phyloP scores from a whole-genome alignment of 2,113 vertebrate genomes.

The Thermophis baileyi region DNA sequence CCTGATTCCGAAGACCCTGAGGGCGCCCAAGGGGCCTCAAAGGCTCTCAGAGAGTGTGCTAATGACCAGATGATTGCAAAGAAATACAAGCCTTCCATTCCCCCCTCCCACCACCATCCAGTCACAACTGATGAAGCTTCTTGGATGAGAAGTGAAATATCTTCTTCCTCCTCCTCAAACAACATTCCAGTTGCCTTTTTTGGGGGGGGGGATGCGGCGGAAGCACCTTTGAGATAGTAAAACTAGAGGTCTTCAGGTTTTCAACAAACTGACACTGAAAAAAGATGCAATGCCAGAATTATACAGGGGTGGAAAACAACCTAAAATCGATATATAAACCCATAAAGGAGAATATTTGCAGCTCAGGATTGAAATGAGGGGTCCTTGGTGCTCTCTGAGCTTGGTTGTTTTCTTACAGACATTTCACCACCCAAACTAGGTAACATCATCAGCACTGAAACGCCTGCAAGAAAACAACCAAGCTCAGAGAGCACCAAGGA shows the following conservation, averaged over 20 bases:
- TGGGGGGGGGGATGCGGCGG: fast-evolving
- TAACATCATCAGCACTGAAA: no score
- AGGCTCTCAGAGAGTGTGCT: no score
- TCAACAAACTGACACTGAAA: background rate
- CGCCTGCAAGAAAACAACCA: background rate
- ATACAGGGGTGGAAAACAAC: background rate
- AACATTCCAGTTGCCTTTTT: no score
- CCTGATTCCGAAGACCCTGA: no score
- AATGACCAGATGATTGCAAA: no score
- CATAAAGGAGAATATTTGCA: background rate
- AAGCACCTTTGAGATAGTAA: background rate
- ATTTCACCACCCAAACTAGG: background rate
- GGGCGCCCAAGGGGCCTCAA: no score
- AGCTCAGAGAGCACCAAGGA: background rate
- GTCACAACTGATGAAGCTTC: no score
- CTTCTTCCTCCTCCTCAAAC: no score
- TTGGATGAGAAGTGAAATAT: no score
- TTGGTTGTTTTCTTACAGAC: background rate
- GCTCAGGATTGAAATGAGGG: background rate
- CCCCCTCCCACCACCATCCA: no score
- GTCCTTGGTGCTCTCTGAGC: no score
- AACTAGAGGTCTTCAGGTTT: background rate
- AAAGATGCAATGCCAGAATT: background rate
- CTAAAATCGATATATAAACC: background rate
- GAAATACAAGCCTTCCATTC: no score